Evolutionary conservation across 2,888 invertebrate genomes (phyloP).

Genomic region (Limnephilus auricula): DNA sequence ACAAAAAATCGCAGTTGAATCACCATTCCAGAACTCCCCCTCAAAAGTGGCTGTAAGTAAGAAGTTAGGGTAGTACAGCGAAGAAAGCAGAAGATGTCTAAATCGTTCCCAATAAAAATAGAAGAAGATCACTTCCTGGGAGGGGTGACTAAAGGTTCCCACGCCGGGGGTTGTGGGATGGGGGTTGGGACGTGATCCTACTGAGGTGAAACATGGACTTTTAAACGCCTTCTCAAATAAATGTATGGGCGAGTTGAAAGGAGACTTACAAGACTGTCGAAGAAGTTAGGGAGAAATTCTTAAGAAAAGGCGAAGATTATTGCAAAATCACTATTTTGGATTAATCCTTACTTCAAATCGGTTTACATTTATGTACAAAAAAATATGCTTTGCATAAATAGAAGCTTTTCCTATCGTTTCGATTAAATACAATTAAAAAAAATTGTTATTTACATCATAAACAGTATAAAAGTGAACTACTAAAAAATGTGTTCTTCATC

Average conservation of each 20-base stretch:
- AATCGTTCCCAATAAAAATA: constrained; percentile 67
- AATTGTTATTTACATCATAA: too few relatives aligned
- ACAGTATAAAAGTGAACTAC: too few relatives aligned
- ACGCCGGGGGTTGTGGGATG: constrained; percentile 24
- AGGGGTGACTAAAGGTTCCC: constrained; percentile 49
- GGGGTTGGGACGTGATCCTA: constrained; percentile 64
- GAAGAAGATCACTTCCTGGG: constrained; percentile 59
- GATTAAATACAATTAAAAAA: too few relatives aligned
- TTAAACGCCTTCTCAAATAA: constrained; percentile 62
- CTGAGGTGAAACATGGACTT: constrained; percentile 66
- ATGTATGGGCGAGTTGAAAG: constrained; percentile 19
- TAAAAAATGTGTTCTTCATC: too few relatives aligned
- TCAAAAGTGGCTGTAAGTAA: constrained; percentile 34
- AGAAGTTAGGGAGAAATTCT: constrained; percentile 5
- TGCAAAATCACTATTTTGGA: too few relatives aligned
- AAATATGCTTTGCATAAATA: too few relatives aligned
- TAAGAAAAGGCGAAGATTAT: too few relatives aligned
- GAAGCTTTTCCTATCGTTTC: too few relatives aligned
- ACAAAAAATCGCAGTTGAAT: constrained; percentile 4
- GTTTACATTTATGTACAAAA: too few relatives aligned
- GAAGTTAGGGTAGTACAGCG: constrained; percentile 31
- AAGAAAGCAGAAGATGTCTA: constrained; percentile 64
- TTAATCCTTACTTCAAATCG: too few relatives aligned
- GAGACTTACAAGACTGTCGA: background rate
- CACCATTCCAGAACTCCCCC: constrained; percentile 36